Evolutionary conservation across 2,888 invertebrate species (phyloP).

Genomic region (Phragmatobia fuliginosa): DNA sequence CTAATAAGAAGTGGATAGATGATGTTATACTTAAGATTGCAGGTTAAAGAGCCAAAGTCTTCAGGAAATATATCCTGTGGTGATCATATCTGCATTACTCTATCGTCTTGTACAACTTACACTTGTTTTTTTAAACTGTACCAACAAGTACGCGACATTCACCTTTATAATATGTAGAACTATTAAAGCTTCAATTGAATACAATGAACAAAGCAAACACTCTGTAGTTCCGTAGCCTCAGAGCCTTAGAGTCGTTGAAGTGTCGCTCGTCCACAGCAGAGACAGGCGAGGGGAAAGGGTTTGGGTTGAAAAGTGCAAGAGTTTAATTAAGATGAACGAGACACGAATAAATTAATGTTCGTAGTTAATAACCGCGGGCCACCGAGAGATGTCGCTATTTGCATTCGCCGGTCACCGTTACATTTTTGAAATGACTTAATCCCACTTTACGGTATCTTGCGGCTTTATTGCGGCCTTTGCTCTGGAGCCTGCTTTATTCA

Average conservation of each 20-base stretch:
- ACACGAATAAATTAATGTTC: constrained; percentile 61
- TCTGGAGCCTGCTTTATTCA: constrained; percentile 22
- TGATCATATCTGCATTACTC: not conserved
- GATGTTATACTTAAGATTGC: too few species aligned
- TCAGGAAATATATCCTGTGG: not conserved
- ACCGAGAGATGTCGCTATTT: constrained; percentile 55
- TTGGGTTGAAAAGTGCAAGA: constrained; percentile 62
- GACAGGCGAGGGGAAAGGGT: not conserved
- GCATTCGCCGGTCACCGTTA: constrained; percentile 55
- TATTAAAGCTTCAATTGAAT: constrained; percentile 41
- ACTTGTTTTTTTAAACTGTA: not conserved
- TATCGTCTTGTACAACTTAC: not conserved
- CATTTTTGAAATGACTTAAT: constrained; percentile 56
- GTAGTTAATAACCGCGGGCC: constrained; percentile 52
- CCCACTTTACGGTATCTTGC: constrained; percentile 37
- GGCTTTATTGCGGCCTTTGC: constrained; percentile 34
- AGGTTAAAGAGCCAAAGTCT: too few species aligned
- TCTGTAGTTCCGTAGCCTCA: constrained; percentile 19
- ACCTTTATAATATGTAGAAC: constrained; percentile 34
- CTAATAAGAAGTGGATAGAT: too few species aligned
- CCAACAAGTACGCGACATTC: not conserved
- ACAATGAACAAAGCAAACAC: constrained; percentile 44
- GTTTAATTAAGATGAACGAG: constrained; percentile 65
- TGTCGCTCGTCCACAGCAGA: constrained; percentile 7
- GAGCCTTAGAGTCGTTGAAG: constrained; percentile 4